Percentiles rank a stretch among this genome's conserved stretches.
Conservation (phyloP, 1,140 invertebrate species). For the Melanaphis sacchari region DNA sequence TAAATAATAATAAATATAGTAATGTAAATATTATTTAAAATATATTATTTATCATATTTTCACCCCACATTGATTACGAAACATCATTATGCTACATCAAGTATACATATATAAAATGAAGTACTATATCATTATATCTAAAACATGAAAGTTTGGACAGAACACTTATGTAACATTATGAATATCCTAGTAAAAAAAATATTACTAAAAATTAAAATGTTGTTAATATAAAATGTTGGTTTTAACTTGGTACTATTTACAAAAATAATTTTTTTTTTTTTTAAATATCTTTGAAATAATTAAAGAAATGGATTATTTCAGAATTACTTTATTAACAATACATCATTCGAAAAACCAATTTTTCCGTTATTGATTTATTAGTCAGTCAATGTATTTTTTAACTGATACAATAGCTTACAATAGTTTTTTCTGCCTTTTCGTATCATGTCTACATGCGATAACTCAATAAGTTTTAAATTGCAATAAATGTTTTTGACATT, state of each 20-base stretch:
- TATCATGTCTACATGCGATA: background rate
- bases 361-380: background rate
- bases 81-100: background rate
- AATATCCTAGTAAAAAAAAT: no score
- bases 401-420: background rate
- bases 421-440: conserved; percentile 1
- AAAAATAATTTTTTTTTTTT: background rate
- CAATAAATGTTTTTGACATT: background rate
- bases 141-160: background rate
- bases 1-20: background rate
- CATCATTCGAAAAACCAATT: background rate
- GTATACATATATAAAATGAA: background rate
- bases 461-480: background rate
- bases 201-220: no score
- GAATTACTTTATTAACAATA: background rate
- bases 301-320: background rate
- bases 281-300: background rate
- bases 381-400: background rate
- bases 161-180: no score
- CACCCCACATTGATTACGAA: background rate
- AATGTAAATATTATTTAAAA: background rate
- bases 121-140: background rate
- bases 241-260: background rate
- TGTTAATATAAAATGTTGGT: no score
- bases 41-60: background rate